Conservation (phyloP, 1,140 invertebrate species). For the Diorhabda sublineata region DNA sequence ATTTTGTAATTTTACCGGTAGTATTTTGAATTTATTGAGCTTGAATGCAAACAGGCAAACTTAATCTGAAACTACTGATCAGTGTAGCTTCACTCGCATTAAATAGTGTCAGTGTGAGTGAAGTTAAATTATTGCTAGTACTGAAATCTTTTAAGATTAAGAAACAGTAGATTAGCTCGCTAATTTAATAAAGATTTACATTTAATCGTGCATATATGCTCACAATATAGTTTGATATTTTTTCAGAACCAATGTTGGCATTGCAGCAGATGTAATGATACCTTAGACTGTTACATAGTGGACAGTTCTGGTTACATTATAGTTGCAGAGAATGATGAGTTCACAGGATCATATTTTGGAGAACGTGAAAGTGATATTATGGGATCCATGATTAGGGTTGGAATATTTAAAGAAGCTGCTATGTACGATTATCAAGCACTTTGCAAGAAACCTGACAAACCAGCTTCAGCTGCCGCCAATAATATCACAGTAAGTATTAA, state of each 20-base stretch:
- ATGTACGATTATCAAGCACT: slow-evolving; percentile 85
- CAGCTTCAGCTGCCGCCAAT: neutral
- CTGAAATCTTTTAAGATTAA: no score
- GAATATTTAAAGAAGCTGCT: slow-evolving; percentile 70
- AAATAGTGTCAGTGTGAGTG: no score
- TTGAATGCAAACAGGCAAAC: no score
- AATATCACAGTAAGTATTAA: neutral
- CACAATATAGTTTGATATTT: neutral
- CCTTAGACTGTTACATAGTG: slow-evolving; percentile 76
- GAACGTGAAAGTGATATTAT: slow-evolving; percentile 76
- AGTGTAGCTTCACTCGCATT: no score
- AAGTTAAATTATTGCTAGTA: no score
- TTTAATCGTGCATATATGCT: no score
- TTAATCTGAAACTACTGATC: no score
- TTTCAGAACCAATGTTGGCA: slow-evolving; percentile 50
- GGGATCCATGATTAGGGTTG: slow-evolving; percentile 66
- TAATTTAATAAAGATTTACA: no score
- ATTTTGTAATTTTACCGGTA: no score
- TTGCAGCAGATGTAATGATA: slow-evolving; percentile 54
- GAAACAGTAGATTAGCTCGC: no score
- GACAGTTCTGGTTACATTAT: slow-evolving; percentile 90
- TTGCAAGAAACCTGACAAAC: slow-evolving; percentile 50
- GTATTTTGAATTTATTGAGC: no score
- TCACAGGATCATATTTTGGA: slow-evolving; percentile 82
- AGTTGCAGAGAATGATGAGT: slow-evolving; percentile 56